These are phyloP conservation scores for Ceyx margarethae DNA, from an alignment of 2,113 vertebrate genomes.

Conservation along the genomic window DNA sequence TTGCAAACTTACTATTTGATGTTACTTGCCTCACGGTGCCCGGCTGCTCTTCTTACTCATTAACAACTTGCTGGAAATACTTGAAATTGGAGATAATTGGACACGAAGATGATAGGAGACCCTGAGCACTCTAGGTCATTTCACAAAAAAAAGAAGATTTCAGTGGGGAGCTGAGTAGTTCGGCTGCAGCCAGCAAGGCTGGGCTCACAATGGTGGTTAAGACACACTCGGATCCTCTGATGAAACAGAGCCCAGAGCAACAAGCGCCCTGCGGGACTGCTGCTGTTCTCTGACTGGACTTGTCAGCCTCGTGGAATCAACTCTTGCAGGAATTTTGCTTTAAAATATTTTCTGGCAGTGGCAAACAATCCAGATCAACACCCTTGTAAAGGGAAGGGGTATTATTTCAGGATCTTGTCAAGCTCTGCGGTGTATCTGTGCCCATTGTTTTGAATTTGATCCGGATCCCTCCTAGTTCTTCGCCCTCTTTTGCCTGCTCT, in stretches of 20 bases:
- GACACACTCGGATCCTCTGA: not conserved
- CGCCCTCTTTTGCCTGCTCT: not conserved
- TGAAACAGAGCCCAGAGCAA: not conserved
- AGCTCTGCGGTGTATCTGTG: not conserved
- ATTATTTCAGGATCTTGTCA: not conserved
- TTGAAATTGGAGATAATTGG: constrained; percentile 28
- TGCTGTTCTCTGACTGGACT: not conserved
- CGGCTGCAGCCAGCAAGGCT: not conserved
- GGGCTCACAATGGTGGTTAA: not conserved
- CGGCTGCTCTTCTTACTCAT: not conserved
- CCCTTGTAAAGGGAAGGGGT: not conserved
- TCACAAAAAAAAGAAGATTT: not conserved
- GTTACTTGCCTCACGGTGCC: not conserved
- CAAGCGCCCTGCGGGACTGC: not conserved
- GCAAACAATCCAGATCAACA: not conserved
- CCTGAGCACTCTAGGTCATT: not conserved
- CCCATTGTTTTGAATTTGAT: not conserved
- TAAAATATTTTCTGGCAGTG: not conserved
- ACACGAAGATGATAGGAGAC: not conserved
- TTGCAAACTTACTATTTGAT: not conserved
- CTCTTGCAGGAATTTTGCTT: not conserved
- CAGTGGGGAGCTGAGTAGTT: not conserved
- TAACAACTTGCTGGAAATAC: constrained; percentile 22
- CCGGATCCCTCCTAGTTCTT: not conserved
- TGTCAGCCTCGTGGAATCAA: not conserved